Evolutionary conservation across 2,888 invertebrate genomes (phyloP).

Genomic region (Temnothorax unifasciatus): DNA sequence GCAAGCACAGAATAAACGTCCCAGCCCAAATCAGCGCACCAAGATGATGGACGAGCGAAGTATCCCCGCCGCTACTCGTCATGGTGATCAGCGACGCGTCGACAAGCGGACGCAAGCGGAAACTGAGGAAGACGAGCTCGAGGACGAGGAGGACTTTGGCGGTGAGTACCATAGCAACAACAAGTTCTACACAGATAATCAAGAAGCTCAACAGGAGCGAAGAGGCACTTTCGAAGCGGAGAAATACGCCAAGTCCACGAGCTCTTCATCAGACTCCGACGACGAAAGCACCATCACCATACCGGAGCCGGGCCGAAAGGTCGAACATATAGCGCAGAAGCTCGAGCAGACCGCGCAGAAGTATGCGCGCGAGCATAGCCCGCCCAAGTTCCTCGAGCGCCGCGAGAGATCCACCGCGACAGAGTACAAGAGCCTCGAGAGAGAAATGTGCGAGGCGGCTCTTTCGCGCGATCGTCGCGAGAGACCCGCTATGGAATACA

Average conservation of each 20-base stretch:
- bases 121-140: slow-evolving; percentile 80
- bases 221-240: slow-evolving; percentile 37
- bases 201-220: slow-evolving; percentile 66
- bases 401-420: slow-evolving; percentile 59
- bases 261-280: slow-evolving; percentile 81
- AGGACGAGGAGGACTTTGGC: slow-evolving; percentile 80
- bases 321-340: slow-evolving; percentile 85
- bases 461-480: slow-evolving; percentile 37
- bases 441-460: slow-evolving; percentile 46
- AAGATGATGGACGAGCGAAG: slow-evolving; percentile 66
- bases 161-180: slow-evolving; percentile 76
- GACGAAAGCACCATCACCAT: slow-evolving; percentile 84
- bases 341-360: slow-evolving; percentile 85
- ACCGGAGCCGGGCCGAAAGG: slow-evolving; percentile 83
- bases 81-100: slow-evolving; percentile 45
- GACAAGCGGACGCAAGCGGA: slow-evolving; percentile 71
- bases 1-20: slow-evolving; percentile 32
- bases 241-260: slow-evolving; percentile 65
- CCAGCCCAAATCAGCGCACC: slow-evolving; percentile 70
- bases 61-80: slow-evolving; percentile 57
- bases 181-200: slow-evolving; percentile 79
- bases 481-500: slow-evolving; percentile 29
- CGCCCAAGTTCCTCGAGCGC: slow-evolving; percentile 84
- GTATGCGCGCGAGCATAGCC: slow-evolving; percentile 84
- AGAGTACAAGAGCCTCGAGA: slow-evolving; percentile 75